Evolutionary conservation across 2,113 vertebrate genomes (phyloP).

Genomic region (Hypocryptadius cinnamomeus): DNA sequence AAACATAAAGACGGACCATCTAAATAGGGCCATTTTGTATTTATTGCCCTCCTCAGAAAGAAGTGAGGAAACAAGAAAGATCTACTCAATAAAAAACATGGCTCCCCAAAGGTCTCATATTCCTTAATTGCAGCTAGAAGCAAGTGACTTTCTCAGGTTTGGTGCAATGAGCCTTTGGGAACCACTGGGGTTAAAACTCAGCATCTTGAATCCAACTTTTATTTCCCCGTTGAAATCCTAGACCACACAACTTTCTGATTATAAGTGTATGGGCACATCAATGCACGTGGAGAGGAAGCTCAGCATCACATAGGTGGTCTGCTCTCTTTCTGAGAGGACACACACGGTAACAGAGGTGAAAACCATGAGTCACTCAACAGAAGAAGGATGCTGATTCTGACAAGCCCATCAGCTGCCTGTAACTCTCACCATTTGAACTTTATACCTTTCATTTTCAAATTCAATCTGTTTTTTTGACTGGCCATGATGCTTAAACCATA

Average conservation of each 20-base stretch:
- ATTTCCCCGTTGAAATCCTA: constrained; percentile 34
- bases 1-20: background rate
- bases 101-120: background rate
- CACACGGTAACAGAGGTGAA: background rate
- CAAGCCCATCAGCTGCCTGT: background rate
- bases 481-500: background rate
- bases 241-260: constrained; percentile 44
- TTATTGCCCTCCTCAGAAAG: constrained; percentile 18
- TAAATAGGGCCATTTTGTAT: background rate
- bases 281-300: background rate
- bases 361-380: background rate
- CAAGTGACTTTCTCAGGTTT: constrained; percentile 44
- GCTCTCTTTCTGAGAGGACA: background rate
- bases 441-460: background rate
- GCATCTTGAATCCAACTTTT: constrained; percentile 18
- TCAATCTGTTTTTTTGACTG: background rate
- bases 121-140: constrained; percentile 20
- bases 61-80: background rate
- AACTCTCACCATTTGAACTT: background rate
- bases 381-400: background rate
- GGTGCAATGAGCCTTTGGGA: background rate
- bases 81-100: background rate
- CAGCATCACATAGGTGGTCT: constrained; percentile 21
- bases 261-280: background rate
- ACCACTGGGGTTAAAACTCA: constrained; percentile 16